Conservation (phyloP, 2,113 vertebrate genomes). For the Rynchops niger region DNA sequence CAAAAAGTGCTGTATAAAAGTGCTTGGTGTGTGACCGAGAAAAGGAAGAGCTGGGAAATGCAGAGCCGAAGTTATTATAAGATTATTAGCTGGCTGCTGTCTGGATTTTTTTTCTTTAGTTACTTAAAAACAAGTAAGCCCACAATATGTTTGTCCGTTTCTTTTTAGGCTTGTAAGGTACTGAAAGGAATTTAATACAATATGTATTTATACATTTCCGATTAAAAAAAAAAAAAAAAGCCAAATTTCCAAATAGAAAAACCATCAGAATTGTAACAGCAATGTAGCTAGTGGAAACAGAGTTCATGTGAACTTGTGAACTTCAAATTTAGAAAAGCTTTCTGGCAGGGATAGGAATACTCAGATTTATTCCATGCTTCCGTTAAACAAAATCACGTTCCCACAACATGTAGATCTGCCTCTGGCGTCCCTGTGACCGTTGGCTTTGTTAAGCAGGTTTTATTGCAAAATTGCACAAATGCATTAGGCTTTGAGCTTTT, state of each 20-base stretch:
- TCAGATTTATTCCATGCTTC: not conserved
- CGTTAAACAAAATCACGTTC: not conserved
- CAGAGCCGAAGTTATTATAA: constrained; percentile 34
- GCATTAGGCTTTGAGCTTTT: not conserved
- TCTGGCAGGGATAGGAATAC: not conserved
- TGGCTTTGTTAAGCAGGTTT: not conserved
- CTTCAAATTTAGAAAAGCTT: not conserved
- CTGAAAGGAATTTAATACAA: not conserved
- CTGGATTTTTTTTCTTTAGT: not conserved
- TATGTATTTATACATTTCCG: not conserved
- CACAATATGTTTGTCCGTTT: not conserved
- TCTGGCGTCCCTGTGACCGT: fast-evolving
- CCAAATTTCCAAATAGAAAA: not conserved
- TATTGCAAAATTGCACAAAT: not conserved
- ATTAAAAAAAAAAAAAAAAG: not conserved
- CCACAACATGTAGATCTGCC: not conserved
- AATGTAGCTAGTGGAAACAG: not conserved
- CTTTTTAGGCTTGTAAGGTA: not conserved
- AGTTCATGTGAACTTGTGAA: not conserved
- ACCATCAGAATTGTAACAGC: not conserved
- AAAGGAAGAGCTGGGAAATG: constrained; percentile 36
- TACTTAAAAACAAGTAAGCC: not conserved
- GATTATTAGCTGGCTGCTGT: constrained; percentile 45
- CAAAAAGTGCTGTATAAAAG: constrained; percentile 43
- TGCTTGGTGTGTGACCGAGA: constrained; percentile 25